phyloP scores from a whole-genome alignment of 2,797 vertebrate species.

The Heteromormyrus szaboi region DNA sequence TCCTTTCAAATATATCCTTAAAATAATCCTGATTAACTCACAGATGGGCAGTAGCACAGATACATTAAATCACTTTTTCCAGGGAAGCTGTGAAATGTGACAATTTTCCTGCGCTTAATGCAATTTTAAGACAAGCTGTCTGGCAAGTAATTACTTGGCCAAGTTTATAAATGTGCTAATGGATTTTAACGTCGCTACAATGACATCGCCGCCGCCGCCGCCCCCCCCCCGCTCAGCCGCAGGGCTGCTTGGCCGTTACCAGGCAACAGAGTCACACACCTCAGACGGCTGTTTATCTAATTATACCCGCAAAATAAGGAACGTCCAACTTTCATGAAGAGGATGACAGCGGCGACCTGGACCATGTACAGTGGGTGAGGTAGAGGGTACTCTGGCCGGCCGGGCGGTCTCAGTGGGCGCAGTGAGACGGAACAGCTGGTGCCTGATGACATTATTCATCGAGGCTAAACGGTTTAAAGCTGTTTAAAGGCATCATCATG shows the following conservation, averaged over 20 bases:
- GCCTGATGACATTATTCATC: not conserved
- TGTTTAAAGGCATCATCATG: not conserved
- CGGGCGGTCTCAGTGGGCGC: not conserved
- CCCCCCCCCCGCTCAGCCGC: constrained; percentile 18
- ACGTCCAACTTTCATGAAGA: not conserved
- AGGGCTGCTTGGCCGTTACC: constrained; percentile 39
- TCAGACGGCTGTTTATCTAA: constrained; percentile 26
- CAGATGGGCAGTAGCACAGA: not conserved
- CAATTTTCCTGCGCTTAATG: constrained; percentile 15
- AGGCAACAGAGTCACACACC: constrained; percentile 46
- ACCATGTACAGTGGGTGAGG: not conserved
- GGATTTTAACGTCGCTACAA: constrained; percentile 32
- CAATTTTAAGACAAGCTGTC: constrained; percentile 1
- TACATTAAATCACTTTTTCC: not conserved
- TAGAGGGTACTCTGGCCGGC: not conserved
- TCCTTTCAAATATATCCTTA: not conserved
- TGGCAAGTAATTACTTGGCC: constrained; percentile 16
- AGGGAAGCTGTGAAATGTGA: constrained; percentile 5
- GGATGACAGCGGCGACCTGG: not conserved
- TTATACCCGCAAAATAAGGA: constrained; percentile 13
- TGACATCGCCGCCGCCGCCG: constrained; percentile 31
- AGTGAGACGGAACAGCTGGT: not conserved
- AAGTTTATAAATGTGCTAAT: constrained; percentile 20
- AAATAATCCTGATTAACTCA: not conserved
- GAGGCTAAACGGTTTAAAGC: not conserved